Conservation (phyloP, 2,113 vertebrate genomes). For the Mungos mungo region DNA sequence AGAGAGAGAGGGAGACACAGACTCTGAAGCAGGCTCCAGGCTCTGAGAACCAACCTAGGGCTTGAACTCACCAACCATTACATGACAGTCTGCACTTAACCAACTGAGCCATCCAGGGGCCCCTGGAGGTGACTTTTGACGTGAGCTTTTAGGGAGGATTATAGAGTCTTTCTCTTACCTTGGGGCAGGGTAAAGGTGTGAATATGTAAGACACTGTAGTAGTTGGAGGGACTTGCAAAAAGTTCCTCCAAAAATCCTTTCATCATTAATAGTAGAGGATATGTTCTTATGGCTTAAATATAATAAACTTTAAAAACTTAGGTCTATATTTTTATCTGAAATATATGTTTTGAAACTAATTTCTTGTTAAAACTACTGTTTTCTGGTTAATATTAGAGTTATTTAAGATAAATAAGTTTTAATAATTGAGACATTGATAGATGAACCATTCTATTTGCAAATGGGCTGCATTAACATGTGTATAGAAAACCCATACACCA, state of each 20-base stretch:
- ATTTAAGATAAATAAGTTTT: slow-evolving; percentile 16
- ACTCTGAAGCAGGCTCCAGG: too few species aligned
- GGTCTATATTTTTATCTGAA: slow-evolving; percentile 11
- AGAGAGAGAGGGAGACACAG: too few species aligned
- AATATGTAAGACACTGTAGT: not conserved
- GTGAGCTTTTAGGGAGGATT: slow-evolving; percentile 6
- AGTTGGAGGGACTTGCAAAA: not conserved
- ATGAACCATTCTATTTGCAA: slow-evolving; percentile 20
- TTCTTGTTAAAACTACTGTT: not conserved
- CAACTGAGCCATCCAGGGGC: too few species aligned
- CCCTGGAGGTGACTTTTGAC: not conserved
- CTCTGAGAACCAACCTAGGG: too few species aligned
- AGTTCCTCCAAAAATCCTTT: not conserved
- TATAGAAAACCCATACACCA: not conserved
- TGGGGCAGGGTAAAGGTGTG: not conserved
- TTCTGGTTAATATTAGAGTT: not conserved
- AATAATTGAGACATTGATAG: not conserved
- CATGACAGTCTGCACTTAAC: too few species aligned
- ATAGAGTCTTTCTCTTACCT: not conserved
- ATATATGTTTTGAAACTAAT: not conserved
- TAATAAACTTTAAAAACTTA: not conserved
- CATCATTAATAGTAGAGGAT: not conserved
- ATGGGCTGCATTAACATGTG: not conserved
- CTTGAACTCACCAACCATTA: too few species aligned
- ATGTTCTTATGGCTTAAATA: slow-evolving; percentile 13